Evolutionary conservation across 2,888 invertebrate species (phyloP).

Genomic region (Folsomia candida): DNA sequence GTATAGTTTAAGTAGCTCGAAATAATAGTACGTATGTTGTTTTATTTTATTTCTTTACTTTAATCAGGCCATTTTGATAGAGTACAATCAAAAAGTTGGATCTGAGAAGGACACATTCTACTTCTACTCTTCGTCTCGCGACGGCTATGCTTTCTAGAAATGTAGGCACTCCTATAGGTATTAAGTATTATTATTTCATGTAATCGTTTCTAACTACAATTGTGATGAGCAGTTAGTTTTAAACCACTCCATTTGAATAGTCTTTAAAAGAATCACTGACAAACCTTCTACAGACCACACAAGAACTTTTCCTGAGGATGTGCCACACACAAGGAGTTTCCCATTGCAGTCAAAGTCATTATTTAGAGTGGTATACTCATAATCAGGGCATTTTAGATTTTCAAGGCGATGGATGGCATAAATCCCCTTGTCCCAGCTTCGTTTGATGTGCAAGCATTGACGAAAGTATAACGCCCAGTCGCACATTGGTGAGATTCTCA

Average conservation of each 20-base stretch:
- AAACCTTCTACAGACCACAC: slow-evolving; percentile 30
- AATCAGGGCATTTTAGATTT: not conserved
- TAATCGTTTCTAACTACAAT: too few relatives aligned
- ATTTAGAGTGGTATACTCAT: not conserved
- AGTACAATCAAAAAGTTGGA: slow-evolving; percentile 17
- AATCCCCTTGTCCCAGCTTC: slow-evolving; percentile 28
- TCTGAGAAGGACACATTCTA: slow-evolving; percentile 18
- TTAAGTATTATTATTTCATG: not conserved
- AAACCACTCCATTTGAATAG: not conserved
- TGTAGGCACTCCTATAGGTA: slow-evolving; percentile 24
- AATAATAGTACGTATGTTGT: not conserved
- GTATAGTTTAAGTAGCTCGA: not conserved
- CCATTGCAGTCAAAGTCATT: slow-evolving; percentile 20
- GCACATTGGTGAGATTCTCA: slow-evolving; percentile 10
- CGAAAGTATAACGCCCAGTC: slow-evolving; percentile 31
- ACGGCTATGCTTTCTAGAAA: slow-evolving; percentile 14
- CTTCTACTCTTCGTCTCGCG: slow-evolving; percentile 9
- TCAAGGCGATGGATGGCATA: slow-evolving; percentile 21
- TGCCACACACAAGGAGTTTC: slow-evolving; percentile 20
- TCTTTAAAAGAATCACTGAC: not conserved
- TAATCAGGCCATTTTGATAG: slow-evolving; percentile 16
- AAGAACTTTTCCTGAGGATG: slow-evolving; percentile 20
- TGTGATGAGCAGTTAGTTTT: too few relatives aligned
- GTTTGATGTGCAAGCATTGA: slow-evolving; percentile 21
- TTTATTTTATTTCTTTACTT: slow-evolving; percentile 6